Evolutionary conservation across 2,113 vertebrate species (phyloP).

Genomic region (Mobula hypostoma): DNA sequence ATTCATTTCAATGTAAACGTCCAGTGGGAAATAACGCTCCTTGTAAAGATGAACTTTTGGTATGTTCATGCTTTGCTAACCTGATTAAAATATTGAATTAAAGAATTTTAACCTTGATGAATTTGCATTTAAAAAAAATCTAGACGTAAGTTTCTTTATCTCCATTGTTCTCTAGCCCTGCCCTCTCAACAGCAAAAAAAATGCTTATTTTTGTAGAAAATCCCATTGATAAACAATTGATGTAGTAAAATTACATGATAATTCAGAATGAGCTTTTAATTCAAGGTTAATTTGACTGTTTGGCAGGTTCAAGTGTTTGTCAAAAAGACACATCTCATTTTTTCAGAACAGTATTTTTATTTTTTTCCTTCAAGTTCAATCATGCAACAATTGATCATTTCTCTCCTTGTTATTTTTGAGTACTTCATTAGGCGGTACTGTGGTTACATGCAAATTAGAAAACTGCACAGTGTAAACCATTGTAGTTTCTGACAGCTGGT

Average conservation of each 20-base stretch:
- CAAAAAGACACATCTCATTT: not conserved
- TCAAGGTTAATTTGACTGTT: not conserved
- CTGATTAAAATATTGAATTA: too few relatives aligned
- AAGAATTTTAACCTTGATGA: too few relatives aligned
- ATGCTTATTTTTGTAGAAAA: not conserved
- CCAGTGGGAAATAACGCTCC: too few relatives aligned
- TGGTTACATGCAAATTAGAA: not conserved
- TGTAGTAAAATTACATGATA: not conserved
- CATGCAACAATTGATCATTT: not conserved
- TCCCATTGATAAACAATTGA: not conserved
- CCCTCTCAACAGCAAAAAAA: not conserved
- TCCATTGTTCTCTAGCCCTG: not conserved
- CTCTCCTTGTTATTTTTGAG: not conserved
- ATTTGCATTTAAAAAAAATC: too few relatives aligned
- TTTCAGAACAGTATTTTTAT: not conserved
- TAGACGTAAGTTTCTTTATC: not conserved
- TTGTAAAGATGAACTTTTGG: too few relatives aligned
- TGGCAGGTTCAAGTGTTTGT: not conserved
- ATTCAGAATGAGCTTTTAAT: not conserved
- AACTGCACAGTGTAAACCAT: not conserved
- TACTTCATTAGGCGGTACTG: not conserved
- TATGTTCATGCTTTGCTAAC: too few relatives aligned
- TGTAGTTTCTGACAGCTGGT: not conserved
- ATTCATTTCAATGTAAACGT: too few relatives aligned
- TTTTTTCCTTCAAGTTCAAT: not conserved